phyloP scores from a whole-genome alignment of 2,797 vertebrate species.

The Xiphorhynchus erythropygius region DNA sequence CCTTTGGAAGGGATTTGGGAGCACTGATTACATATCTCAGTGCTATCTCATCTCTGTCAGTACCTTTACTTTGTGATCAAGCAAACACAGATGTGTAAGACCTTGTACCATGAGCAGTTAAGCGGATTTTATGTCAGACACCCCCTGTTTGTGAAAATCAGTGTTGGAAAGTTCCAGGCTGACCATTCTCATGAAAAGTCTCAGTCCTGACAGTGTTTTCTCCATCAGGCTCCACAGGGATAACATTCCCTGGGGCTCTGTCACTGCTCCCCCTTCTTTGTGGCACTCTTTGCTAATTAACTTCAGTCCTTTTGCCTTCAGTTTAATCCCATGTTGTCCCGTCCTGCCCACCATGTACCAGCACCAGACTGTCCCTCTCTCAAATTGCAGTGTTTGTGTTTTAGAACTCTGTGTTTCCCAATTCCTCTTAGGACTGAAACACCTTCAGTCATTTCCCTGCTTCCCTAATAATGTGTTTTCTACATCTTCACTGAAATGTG shows the following conservation, averaged over 20 bases:
- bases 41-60: background rate
- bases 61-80: background rate
- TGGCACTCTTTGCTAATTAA: background rate
- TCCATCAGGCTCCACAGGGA: background rate
- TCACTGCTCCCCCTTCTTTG: background rate
- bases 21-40: rapidly evolving
- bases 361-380: background rate
- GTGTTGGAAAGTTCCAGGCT: background rate
- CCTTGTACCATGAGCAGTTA: background rate
- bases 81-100: background rate
- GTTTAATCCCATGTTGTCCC: background rate
- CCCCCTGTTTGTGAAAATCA: background rate
- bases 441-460: background rate
- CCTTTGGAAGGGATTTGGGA: background rate
- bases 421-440: background rate
- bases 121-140: background rate
- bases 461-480: background rate
- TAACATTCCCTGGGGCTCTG: background rate
- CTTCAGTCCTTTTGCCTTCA: background rate
- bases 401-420: background rate
- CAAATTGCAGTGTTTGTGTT: background rate
- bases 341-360: background rate
- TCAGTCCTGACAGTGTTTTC: background rate
- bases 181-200: background rate
- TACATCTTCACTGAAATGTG: background rate